Evolutionary conservation across 2,888 invertebrate species (phyloP).

Genomic region (Pristionchus maxplancki): DNA sequence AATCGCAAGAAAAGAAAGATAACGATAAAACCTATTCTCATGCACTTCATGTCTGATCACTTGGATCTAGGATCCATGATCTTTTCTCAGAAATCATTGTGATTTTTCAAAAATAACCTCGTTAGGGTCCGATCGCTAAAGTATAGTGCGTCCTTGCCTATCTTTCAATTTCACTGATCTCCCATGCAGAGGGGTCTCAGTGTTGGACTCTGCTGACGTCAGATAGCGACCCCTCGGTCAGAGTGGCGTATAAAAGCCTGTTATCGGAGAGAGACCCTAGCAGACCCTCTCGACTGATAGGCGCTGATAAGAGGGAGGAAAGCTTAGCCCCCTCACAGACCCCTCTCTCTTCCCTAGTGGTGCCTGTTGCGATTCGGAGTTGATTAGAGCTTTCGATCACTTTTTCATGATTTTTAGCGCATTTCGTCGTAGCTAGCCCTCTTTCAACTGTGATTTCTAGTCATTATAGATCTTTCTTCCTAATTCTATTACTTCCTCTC

Average conservation of each 20-base stretch:
- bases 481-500: too few species aligned
- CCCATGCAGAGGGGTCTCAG: background rate
- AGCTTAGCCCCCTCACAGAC: conserved; percentile 34
- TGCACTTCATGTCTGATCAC: background rate
- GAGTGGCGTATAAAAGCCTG: conserved; percentile 4
- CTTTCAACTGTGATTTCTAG: background rate
- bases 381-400: background rate
- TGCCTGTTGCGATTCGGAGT: background rate
- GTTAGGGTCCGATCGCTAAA: background rate
- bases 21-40: background rate
- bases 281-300: background rate
- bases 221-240: conserved; percentile 20
- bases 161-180: background rate
- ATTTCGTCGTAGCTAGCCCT: too few species aligned
- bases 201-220: conserved; percentile 9
- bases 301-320: background rate
- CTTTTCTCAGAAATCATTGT: background rate
- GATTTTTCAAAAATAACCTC: background rate
- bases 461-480: background rate
- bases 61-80: background rate
- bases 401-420: background rate
- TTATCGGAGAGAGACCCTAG: conserved; percentile 11
- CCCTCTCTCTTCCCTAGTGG: background rate
- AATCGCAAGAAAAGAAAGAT: conserved; percentile 7
- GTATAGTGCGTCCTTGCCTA: background rate